Evolutionary conservation across 2,888 invertebrate genomes (phyloP).

Genomic region (Galeruca laticollis): DNA sequence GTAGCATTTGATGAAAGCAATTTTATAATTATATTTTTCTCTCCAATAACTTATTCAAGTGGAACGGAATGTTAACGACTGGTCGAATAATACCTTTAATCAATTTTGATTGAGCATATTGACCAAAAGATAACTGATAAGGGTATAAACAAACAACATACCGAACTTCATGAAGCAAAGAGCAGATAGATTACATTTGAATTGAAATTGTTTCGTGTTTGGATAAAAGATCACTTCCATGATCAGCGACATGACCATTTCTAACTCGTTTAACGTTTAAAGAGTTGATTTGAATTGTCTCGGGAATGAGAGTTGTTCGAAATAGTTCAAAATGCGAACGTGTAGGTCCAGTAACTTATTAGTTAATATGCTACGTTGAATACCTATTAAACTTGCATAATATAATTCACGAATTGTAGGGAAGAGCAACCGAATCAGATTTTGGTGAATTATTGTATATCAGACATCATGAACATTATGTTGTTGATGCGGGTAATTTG

Average conservation of each 20-base stretch:
- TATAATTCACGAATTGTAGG: not conserved
- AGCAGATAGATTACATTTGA: not conserved
- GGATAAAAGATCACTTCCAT: constrained; percentile 8
- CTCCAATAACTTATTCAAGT: no score
- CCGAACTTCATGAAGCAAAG: no score
- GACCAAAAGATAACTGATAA: no score
- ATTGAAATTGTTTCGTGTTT: not conserved
- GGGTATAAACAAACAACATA: no score
- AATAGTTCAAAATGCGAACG: constrained; percentile 1
- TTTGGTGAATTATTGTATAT: not conserved
- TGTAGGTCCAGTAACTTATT: not conserved
- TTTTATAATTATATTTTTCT: no score
- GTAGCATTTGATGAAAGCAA: no score
- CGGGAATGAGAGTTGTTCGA: not conserved
- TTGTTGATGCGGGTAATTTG: no score
- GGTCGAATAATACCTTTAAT: no score
- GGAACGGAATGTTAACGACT: no score
- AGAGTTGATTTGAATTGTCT: constrained; percentile 6
- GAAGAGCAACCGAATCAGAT: not conserved
- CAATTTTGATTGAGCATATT: no score
- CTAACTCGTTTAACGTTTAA: not conserved
- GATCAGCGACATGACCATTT: not conserved
- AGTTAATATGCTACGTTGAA: constrained; percentile 3
- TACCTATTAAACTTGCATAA: not conserved
- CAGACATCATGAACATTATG: no score